phyloP scores from a whole-genome alignment of 2,113 vertebrate genomes.

The Hemiprocne comata region DNA sequence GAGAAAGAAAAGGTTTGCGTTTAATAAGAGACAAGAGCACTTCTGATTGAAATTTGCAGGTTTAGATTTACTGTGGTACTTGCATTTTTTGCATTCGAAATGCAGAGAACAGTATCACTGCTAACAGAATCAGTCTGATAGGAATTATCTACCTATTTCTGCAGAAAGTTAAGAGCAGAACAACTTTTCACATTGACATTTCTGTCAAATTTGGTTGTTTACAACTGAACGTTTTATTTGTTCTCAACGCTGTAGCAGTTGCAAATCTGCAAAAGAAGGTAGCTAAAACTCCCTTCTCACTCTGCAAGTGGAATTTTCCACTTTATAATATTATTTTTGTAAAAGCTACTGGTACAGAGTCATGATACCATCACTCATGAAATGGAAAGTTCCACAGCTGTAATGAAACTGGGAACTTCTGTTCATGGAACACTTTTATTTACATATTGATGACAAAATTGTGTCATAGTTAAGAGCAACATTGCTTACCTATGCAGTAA shows the following conservation, averaged over 20 bases:
- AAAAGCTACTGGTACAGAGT: background rate
- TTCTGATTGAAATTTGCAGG: background rate
- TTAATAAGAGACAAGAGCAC: background rate
- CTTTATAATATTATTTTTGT: constrained; percentile 18
- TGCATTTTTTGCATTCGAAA: background rate
- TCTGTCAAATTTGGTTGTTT: background rate
- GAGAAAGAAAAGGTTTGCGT: background rate
- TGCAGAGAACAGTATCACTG: background rate
- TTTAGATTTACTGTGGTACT: background rate
- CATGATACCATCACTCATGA: background rate
- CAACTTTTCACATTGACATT: background rate
- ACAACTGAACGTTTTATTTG: background rate
- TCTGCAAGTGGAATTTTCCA: constrained; percentile 17
- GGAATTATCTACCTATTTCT: background rate
- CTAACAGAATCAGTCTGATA: background rate
- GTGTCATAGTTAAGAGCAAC: background rate
- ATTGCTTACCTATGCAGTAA: background rate
- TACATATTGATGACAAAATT: background rate
- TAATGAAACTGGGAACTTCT: background rate
- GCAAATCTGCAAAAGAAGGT: constrained; percentile 1
- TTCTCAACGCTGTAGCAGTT: background rate
- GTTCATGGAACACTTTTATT: background rate
- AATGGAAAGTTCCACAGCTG: constrained; percentile 32
- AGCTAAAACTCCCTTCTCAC: background rate
- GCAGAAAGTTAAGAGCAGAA: background rate